A percentile compares a stretch with the other conserved stretches of the same genome.
Evolutionary conservation across 2,888 invertebrate species (phyloP).

Genomic region (Eulithis testata): DNA sequence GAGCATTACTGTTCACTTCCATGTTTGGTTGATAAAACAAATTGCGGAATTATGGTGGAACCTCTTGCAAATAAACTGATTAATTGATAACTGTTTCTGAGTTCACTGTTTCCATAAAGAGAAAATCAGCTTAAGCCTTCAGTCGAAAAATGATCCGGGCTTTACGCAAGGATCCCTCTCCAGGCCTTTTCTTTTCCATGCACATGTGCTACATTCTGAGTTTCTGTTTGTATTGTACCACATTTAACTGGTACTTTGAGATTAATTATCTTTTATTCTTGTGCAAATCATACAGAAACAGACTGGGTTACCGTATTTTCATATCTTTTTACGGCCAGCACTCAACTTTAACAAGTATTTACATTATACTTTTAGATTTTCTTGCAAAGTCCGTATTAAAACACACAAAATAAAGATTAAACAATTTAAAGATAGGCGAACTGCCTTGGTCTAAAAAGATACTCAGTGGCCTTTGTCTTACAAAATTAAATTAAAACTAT

Average conservation of each 20-base stretch:
- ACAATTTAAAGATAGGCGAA: too few relatives aligned
- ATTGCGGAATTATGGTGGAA: slow-evolving; percentile 8
- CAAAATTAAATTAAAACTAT: too few relatives aligned
- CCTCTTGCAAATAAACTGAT: slow-evolving; percentile 5
- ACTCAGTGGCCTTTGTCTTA: too few relatives aligned
- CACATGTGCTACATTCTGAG: not conserved
- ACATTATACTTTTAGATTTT: not conserved
- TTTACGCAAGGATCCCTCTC: not conserved
- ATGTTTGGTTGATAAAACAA: slow-evolving; percentile 21
- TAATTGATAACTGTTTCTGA: not conserved
- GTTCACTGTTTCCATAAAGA: not conserved
- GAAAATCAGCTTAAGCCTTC: not conserved
- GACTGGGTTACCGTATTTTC: slow-evolving; percentile 1
- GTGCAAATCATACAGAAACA: not conserved
- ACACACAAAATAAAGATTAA: too few relatives aligned
- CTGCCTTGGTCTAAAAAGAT: too few relatives aligned
- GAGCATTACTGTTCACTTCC: slow-evolving; percentile 19
- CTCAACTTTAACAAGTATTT: too few relatives aligned
- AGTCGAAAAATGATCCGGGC: not conserved
- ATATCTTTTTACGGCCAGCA: not conserved
- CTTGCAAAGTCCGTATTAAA: too few relatives aligned
- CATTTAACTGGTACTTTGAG: not conserved
- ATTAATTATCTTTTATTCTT: not conserved
- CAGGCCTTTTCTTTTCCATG: not conserved
- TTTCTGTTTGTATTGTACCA: not conserved